These are phyloP conservation scores for Amazona ochrocephala DNA, from an alignment of 2,797 vertebrate genomes.

Conservation along the genomic window DNA sequence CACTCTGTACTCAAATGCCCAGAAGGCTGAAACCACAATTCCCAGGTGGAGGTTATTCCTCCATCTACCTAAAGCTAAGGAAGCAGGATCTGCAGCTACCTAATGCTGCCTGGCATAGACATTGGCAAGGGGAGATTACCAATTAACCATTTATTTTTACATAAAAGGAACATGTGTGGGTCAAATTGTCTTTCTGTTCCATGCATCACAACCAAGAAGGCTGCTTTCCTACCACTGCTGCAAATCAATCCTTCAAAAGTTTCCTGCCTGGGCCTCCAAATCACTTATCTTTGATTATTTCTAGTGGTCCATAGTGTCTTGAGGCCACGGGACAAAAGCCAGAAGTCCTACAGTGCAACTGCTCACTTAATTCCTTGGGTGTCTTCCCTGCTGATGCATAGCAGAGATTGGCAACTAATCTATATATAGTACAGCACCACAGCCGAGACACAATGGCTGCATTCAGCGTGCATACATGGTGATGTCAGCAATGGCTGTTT, in stretches of 20 bases:
- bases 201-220: neutral
- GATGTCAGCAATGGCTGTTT: constrained; percentile 63
- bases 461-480: constrained; percentile 51
- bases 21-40: neutral
- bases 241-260: neutral
- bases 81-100: neutral
- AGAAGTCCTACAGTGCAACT: constrained; percentile 5
- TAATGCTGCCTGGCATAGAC: neutral
- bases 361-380: constrained; percentile 48
- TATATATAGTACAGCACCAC: constrained; percentile 61
- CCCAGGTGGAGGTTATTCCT: neutral
- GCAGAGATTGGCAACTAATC: constrained; percentile 64
- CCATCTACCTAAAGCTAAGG: neutral
- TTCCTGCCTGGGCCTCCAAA: neutral
- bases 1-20: neutral
- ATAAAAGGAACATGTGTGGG: accelerated
- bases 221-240: neutral
- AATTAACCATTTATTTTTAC: neutral
- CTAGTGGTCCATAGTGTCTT: neutral
- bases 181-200: neutral
- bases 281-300: constrained; percentile 5
- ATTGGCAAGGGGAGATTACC: neutral
- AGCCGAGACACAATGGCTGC: constrained; percentile 62
- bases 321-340: neutral
- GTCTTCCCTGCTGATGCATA: constrained; percentile 63